phyloP scores from a whole-genome alignment of 2,888 invertebrate species.

The Mechanitis messenoides region DNA sequence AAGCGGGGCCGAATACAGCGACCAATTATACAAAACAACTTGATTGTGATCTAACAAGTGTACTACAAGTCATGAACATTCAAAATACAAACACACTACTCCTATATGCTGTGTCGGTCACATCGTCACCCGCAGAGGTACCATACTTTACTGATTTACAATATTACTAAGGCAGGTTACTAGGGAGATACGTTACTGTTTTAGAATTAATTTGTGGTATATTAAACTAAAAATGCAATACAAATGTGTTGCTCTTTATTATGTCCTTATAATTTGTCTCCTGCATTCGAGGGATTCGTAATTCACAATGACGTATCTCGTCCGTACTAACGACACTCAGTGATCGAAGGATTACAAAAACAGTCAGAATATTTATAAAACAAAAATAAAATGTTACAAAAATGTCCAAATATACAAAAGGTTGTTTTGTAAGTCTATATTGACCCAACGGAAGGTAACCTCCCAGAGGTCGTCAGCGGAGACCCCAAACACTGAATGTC shows the following conservation, averaged over 20 bases:
- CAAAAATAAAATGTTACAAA: neutral
- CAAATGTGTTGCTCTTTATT: slow-evolving; percentile 9
- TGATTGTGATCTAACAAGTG: too few relatives aligned
- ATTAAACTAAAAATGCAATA: slow-evolving; percentile 5
- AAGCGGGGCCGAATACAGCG: slow-evolving; percentile 4
- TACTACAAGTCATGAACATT: too few relatives aligned
- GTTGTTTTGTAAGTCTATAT: neutral
- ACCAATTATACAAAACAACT: too few relatives aligned
- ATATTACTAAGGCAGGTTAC: slow-evolving; percentile 26
- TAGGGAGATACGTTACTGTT: slow-evolving; percentile 19
- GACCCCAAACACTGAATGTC: neutral
- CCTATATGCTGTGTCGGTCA: too few relatives aligned
- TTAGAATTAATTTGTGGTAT: slow-evolving; percentile 3
- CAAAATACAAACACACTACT: too few relatives aligned
- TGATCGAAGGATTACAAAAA: slow-evolving; percentile 12
- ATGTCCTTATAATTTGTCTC: slow-evolving; percentile 7
- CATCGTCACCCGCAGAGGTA: too few relatives aligned
- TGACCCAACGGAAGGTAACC: too few relatives aligned
- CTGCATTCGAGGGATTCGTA: neutral
- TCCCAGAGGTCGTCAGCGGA: too few relatives aligned
- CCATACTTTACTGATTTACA: slow-evolving; percentile 10
- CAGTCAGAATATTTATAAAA: slow-evolving; percentile 17
- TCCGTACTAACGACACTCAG: slow-evolving; percentile 12
- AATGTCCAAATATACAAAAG: slow-evolving; percentile 1
- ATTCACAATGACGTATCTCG: slow-evolving; percentile 16